A percentile compares a stretch with the other conserved stretches of the same genome.
These are phyloP conservation scores for Gobius niger DNA, from an alignment of 2,113 vertebrate species.

Conservation along the genomic window DNA sequence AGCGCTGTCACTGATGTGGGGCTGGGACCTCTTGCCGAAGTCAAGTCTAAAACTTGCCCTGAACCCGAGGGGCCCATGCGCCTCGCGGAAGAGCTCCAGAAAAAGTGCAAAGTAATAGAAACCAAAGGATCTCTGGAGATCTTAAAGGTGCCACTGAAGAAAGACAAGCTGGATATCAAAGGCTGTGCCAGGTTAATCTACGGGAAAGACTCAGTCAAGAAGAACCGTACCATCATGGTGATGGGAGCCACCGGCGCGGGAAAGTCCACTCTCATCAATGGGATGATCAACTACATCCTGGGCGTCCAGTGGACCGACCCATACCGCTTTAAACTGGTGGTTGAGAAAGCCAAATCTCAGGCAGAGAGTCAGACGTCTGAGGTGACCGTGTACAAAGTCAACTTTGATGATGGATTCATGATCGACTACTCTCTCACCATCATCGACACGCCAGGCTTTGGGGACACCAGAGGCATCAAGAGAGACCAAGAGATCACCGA, in stretches of 20 bases:
- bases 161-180: neutral
- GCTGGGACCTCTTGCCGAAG: neutral
- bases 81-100: neutral
- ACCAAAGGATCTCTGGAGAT: neutral
- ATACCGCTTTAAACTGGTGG: neutral
- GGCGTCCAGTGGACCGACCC: neutral
- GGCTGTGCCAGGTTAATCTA: conserved; percentile 25
- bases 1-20: neutral
- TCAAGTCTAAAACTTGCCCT: neutral
- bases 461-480: neutral
- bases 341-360: neutral
- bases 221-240: neutral
- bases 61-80: neutral
- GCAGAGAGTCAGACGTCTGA: neutral
- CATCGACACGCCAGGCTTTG: neutral
- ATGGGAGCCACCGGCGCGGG: neutral
- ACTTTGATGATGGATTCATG: neutral
- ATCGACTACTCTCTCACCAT: neutral
- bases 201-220: conserved; percentile 29
- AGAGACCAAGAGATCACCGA: neutral
- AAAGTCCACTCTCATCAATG: neutral
- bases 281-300: neutral
- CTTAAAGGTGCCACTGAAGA: neutral
- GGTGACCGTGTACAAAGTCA: neutral
- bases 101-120: neutral